phyloP scores from a whole-genome alignment of 1,140 invertebrate species.

The Eueides isabella region DNA sequence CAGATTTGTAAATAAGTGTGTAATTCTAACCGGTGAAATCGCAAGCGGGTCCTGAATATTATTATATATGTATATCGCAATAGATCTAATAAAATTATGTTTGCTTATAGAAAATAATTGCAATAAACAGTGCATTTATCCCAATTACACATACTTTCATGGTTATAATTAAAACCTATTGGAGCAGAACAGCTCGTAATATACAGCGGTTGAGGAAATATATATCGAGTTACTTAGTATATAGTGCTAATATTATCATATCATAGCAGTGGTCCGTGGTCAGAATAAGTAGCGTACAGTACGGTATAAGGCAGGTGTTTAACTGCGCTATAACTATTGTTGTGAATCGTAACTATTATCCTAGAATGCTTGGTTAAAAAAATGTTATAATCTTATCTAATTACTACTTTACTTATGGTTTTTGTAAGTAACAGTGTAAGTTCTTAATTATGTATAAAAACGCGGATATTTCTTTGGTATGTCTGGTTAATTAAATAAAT shows the following conservation, averaged over 20 bases:
- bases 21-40: too few relatives aligned
- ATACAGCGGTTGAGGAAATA: neutral
- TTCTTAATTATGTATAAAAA: conserved; percentile 5
- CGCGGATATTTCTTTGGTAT: conserved; percentile 8
- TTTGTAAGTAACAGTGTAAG: neutral
- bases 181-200: conserved; percentile 20
- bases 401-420: neutral
- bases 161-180: conserved; percentile 35
- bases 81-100: conserved; percentile 6
- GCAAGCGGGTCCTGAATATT: too few relatives aligned
- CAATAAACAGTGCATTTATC: conserved; percentile 33
- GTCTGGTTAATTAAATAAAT: conserved; percentile 15
- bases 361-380: neutral
- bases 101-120: conserved; percentile 16
- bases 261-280: neutral
- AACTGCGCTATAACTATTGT: conserved; percentile 30
- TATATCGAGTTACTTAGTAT: neutral
- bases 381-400: neutral
- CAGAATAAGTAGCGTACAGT: conserved; percentile 16
- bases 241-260: conserved; percentile 27
- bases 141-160: conserved; percentile 34
- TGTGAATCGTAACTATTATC: conserved; percentile 19
- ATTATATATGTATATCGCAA: too few relatives aligned
- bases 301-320: conserved; percentile 36
- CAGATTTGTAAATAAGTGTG: too few relatives aligned